Base-by-base conservation (phyloP, 2,113 vertebrate genomes). In the Ptychochromis oligacanthus region DNA sequence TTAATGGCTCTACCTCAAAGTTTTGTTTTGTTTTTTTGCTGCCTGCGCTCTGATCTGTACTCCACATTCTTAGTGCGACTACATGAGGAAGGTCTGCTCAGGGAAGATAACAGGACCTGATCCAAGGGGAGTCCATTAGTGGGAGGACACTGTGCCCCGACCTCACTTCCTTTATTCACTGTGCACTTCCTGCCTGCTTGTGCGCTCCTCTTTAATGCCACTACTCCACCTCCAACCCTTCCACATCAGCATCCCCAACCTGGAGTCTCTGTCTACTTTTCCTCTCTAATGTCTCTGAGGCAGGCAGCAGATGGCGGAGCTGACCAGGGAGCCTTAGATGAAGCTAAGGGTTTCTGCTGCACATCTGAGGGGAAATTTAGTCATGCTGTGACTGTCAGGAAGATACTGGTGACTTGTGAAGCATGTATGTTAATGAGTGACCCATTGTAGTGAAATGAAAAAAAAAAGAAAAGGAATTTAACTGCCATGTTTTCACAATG, bases 161-260 rank as follows among this genome's bases (percentile, higher is more conserved):
- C 93, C 93, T 91, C 81, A 87, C 91, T 94, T 95, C 95, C 95
- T 95, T 87, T 93, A 95, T 95, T 93, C 93, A 95, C 92, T 94
- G 82, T 83, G 88, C 49, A 86, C 90, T 93, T 94, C 94, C 94
- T 94, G 94, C 74, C 84, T 80, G 89, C 81, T 81, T 86, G 72
- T 75, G 77, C 15, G 22, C 83, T 80, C 31, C 75, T 79, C 90
- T 92, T 90, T 91, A 83, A 88, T 87, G 49, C 43, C 65, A 14
- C 70, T 72, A 11, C 61, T 22, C 3, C 20, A 26, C 64, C 57
- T 8, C 18, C 79, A 22, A 38, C 58, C 20, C 55, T 28, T 26
- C 54, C 28, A 46, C 58, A 76, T 61, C 60, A 79, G 74, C 61
- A 62, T 77, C 76, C 55, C 15, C 38, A 84, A 58, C 52, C 20